Percentiles rank a stretch among this genome's conserved stretches.
Conservation (phyloP, 2,113 vertebrate species). For the Rhinoderma darwinii region DNA sequence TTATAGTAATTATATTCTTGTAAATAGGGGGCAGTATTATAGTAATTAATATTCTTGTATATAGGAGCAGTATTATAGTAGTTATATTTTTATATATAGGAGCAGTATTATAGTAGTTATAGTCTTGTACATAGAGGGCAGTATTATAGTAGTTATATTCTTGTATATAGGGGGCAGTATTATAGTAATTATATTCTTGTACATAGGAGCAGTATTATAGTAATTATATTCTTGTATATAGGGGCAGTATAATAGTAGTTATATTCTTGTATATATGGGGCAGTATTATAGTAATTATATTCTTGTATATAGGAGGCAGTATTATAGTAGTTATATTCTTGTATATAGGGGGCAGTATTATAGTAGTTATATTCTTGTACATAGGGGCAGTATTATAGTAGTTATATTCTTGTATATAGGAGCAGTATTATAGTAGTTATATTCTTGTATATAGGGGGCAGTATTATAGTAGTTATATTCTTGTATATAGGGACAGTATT, state of each 20-base stretch:
- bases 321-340: slow-evolving; percentile 14
- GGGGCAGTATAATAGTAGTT: neutral
- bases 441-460: no score
- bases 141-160: slow-evolving; percentile 13
- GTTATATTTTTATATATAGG: no score
- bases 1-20: slow-evolving; percentile 8
- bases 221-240: slow-evolving; percentile 12
- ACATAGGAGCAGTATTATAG: slow-evolving; percentile 6
- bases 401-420: slow-evolving; percentile 1
- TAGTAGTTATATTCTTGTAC: no score
- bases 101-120: no score
- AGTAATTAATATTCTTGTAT: slow-evolving; percentile 13
- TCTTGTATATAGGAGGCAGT: neutral
- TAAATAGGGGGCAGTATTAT: neutral
- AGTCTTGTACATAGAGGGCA: neutral
- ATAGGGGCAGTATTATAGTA: no score
- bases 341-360: no score
- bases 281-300: no score
- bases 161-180: no score
- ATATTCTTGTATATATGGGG: no score
- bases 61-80: neutral
- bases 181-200: no score
- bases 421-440: slow-evolving; percentile 9
- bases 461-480: no score
- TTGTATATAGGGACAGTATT: neutral